Conservation (phyloP, 2,113 vertebrate species). For the Daboia siamensis region DNA sequence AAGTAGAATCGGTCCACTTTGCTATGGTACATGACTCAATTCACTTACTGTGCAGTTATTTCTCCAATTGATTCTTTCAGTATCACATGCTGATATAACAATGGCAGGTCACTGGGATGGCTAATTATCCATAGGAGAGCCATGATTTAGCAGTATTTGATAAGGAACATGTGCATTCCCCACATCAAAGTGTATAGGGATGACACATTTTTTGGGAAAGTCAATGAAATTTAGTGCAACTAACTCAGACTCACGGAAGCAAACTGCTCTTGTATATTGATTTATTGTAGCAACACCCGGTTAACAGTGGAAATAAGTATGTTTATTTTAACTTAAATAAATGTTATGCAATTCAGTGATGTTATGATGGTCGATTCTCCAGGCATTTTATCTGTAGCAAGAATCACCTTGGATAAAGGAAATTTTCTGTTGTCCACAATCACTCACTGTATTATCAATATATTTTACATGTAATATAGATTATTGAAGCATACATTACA, state of each 20-base stretch:
- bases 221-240: neutral
- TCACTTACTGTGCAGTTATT: neutral
- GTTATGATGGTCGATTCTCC: neutral
- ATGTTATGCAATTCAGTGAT: neutral
- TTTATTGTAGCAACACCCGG: neutral
- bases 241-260: neutral
- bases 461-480: neutral
- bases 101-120: neutral
- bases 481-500: neutral
- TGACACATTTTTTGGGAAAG: neutral
- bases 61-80: neutral
- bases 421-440: neutral
- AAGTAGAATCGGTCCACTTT: neutral
- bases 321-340: neutral
- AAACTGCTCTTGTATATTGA: neutral
- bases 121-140: neutral
- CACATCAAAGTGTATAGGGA: neutral
- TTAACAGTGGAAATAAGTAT: neutral
- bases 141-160: neutral
- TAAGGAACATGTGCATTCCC: neutral
- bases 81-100: neutral
- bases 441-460: neutral
- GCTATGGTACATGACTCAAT: neutral
- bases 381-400: neutral
- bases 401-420: neutral